Percentiles rank a stretch among this genome's conserved stretches.
Evolutionary conservation across 2,113 vertebrate genomes (phyloP).

Genomic region (Muscicapa adusta): DNA sequence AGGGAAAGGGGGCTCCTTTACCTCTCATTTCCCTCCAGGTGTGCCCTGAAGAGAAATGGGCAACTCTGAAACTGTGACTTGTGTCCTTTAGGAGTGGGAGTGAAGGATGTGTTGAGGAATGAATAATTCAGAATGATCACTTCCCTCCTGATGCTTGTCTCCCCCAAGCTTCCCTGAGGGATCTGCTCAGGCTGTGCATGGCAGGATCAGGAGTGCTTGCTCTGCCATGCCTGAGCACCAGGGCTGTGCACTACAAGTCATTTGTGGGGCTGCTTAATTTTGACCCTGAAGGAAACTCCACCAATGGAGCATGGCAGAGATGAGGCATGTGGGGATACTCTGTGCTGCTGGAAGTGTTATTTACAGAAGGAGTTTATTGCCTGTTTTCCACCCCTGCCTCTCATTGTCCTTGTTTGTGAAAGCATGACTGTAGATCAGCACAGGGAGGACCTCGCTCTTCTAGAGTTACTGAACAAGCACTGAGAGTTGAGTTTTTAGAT

Average conservation of each 20-base stretch:
- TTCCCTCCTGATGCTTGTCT: neutral
- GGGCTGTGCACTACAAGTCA: neutral
- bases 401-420: conserved; percentile 34
- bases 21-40: neutral
- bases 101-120: neutral
- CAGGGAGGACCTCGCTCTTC: neutral
- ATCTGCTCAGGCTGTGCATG: neutral
- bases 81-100: neutral
- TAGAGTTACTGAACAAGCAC: conserved; percentile 34
- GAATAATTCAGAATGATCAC: neutral
- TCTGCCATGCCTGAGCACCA: neutral
- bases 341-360: neutral
- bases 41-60: neutral
- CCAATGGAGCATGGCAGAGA: neutral
- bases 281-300: neutral
- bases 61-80: neutral
- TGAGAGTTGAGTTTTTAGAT: neutral
- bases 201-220: neutral
- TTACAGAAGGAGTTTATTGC: conserved; percentile 34
- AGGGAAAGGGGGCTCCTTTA: neutral
- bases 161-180: neutral
- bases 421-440: conserved; percentile 1
- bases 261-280: neutral
- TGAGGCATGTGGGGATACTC: neutral
- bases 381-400: conserved; percentile 12